Conservation (phyloP, 2,113 vertebrate species). For the Anseranas semipalmata region DNA sequence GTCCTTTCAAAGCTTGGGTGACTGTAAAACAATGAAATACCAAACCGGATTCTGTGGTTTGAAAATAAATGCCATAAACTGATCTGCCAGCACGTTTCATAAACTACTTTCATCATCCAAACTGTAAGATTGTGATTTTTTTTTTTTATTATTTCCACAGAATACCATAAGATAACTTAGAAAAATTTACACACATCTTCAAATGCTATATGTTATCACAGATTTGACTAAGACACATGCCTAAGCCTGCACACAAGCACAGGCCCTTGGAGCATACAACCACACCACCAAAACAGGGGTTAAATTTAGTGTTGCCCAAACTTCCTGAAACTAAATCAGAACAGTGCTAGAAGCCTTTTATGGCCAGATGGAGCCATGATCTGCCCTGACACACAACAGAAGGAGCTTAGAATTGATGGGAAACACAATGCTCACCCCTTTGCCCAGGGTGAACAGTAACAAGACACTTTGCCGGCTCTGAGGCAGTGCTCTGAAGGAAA, state of each 20-base stretch:
- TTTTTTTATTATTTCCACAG: not conserved
- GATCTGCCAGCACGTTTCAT: not conserved
- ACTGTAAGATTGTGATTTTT: no score
- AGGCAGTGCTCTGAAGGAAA: not conserved
- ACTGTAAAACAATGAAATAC: not conserved
- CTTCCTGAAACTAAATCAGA: not conserved
- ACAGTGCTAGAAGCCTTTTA: not conserved
- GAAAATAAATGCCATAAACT: not conserved
- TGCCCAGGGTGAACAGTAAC: not conserved
- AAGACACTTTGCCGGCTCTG: not conserved
- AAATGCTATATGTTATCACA: not conserved
- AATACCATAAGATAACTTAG: not conserved
- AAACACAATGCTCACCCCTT: not conserved
- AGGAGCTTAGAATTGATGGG: not conserved
- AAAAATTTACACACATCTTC: not conserved
- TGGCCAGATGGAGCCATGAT: not conserved
- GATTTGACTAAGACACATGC: not conserved
- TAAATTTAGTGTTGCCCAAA: not conserved
- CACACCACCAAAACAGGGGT: not conserved
- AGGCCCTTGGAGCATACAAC: accelerated
- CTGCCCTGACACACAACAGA: not conserved
- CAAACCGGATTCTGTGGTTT: not conserved
- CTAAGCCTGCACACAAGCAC: not conserved
- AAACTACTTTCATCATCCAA: not conserved
- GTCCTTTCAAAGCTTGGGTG: not conserved